Evolutionary conservation across 2,888 invertebrate species (phyloP), one percentile per base, ranked within the genome.

Genomic region (Myopa testacea): DNA sequence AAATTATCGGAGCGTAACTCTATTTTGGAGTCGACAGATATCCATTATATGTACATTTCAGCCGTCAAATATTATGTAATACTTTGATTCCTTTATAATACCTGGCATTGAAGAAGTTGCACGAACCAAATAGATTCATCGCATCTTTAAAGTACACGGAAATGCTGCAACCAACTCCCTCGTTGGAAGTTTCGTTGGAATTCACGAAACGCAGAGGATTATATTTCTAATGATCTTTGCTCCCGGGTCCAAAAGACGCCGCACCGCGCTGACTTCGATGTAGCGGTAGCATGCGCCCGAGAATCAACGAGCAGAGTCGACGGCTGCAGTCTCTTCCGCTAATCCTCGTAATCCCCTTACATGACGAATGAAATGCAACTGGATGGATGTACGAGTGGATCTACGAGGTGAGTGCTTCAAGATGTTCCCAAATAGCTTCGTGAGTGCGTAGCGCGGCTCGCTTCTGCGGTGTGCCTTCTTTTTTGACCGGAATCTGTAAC

Each of bases 341-440:
- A 87, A 87, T 87, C 87, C 86, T 81, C 83, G 82, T 87, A 87
- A 87, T 87, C 87, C 86, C 84, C 83, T 83, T 86, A 87, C 87
- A 87, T 87, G 87, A 87, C 86, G 86, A 87, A 87, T 87, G 86
- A 87, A 87, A 86, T 87, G 86, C 86, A 85, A 86, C 83, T 80
- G 79, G 26, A 26, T 58, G 68, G n/a, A 65, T 58, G 37, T 58
- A 55, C 34, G 38, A 10, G 19, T 34, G 75, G 52, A 12, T 8
- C 34, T 16, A 50, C 34, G 37, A 52, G 12, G 55, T 63, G 55
- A 55, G 50, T 58, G 40, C 34, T 78, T 70, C 73, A 74, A 62
- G 78, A 75, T 70, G 74, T 79, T 73, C 69, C 77, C 74, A 77
- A 78, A 79, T 79, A 70, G 62, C 26, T 26, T 2, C 26, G 26